Evolutionary conservation across 2,113 vertebrate species (phyloP).

Genomic region (Psammodynastes pulverulentus): DNA sequence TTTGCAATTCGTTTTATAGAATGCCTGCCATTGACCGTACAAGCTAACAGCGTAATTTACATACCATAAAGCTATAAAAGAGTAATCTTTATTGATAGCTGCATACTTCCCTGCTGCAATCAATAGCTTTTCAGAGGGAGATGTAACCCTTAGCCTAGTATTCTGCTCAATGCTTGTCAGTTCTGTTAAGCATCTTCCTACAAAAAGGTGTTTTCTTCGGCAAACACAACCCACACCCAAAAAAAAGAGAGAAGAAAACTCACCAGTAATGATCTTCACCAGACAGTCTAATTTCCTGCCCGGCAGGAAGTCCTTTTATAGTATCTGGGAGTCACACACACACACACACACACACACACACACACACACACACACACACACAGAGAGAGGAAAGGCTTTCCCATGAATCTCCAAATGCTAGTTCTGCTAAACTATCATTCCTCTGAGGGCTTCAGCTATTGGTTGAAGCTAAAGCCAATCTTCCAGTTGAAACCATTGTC

Average conservation of each 20-base stretch:
- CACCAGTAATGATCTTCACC: background rate
- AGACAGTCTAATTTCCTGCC: background rate
- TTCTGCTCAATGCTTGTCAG: background rate
- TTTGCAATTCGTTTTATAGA: constrained; percentile 6
- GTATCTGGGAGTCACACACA: background rate
- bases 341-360: background rate
- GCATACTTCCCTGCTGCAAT: background rate
- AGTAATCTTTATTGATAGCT: background rate
- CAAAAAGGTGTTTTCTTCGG: background rate
- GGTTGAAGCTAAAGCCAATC: background rate
- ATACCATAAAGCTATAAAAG: constrained; percentile 10
- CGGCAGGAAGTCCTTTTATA: background rate
- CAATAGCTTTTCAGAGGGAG: background rate
- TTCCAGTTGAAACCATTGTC: background rate
- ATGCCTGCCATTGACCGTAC: background rate
- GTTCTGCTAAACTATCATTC: background rate
- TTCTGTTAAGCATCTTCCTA: background rate
- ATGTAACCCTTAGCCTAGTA: background rate
- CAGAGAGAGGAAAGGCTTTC: background rate
- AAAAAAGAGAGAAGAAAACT: too few species aligned
- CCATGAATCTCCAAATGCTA: background rate
- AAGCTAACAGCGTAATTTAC: constrained; percentile 1
- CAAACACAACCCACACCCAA: background rate
- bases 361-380: background rate
- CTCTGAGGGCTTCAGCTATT: background rate